A percentile compares a stretch with the other conserved stretches of the same genome.
Conservation (phyloP, 2,113 vertebrate species). For the Oryzias curvinotus region DNA sequence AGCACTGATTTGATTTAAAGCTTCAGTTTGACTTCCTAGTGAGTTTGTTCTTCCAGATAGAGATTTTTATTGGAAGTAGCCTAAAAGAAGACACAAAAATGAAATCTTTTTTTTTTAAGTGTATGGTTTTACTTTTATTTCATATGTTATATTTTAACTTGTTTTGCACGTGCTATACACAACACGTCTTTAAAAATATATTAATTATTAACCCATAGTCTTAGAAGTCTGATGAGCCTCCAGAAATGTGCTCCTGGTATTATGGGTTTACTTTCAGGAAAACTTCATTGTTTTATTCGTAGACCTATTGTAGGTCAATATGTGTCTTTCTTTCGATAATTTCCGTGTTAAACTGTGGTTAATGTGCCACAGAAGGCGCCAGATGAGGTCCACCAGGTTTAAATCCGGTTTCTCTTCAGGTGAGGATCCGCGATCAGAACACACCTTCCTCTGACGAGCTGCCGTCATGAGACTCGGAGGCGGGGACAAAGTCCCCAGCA, state of each 20-base stretch:
- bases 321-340: neutral
- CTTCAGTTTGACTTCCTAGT: too few species aligned
- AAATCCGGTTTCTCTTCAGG: slow-evolving; percentile 72
- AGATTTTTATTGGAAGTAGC: too few species aligned
- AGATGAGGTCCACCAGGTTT: neutral
- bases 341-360: neutral
- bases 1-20: too few species aligned
- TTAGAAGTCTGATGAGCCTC: neutral
- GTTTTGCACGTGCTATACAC: neutral
- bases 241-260: neutral
- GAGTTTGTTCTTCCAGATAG: too few species aligned
- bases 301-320: neutral
- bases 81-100: neutral
- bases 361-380: neutral
- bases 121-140: neutral
- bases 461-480: slow-evolving; percentile 74
- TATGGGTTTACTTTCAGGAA: slow-evolving; percentile 1
- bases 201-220: slow-evolving; percentile 15
- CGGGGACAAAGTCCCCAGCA: slow-evolving; percentile 52
- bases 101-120: neutral
- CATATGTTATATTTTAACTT: neutral
- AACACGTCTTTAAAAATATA: neutral
- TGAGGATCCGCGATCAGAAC: slow-evolving; percentile 64
- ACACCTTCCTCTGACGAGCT: slow-evolving; percentile 59
- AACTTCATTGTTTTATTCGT: neutral